Percentiles rank a stretch among this genome's conserved stretches.
phyloP scores from a whole-genome alignment of 2,113 vertebrate species.

The Mesoclemmys tuberculata region DNA sequence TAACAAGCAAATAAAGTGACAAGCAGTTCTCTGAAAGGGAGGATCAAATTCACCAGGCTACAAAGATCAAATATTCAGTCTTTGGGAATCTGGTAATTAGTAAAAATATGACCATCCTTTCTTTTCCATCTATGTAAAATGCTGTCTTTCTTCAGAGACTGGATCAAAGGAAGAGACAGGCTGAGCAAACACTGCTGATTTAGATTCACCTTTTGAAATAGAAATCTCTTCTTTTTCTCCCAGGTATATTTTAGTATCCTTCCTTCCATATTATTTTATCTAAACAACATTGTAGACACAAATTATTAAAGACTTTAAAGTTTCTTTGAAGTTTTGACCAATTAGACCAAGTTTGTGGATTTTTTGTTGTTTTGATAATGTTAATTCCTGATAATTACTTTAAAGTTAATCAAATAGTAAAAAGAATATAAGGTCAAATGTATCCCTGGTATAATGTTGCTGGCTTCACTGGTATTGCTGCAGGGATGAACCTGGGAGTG shows the following conservation, averaged over 20 bases:
- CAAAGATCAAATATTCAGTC: neutral
- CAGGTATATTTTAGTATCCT: neutral
- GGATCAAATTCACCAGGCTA: neutral
- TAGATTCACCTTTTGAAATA: neutral
- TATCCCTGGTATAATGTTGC: neutral
- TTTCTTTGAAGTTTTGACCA: neutral
- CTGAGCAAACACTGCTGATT: neutral
- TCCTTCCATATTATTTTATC: neutral
- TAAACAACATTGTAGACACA: neutral
- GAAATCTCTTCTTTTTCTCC: neutral
- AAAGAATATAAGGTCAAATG: neutral
- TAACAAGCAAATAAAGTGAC: neutral
- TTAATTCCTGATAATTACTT: neutral
- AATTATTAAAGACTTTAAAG: neutral
- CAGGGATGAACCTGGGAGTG: neutral
- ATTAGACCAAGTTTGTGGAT: neutral
- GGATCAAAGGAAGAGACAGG: neutral
- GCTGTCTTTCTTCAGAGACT: neutral
- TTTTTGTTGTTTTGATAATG: neutral
- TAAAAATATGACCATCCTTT: neutral
- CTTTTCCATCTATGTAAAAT: neutral
- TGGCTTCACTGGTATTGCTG: neutral
- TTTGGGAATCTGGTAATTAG: neutral
- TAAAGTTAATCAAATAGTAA: neutral
- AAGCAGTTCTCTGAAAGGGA: neutral